These are phyloP conservation scores for Bambusicola thoracicus DNA, from an alignment of 2,113 vertebrate genomes.

Conservation along the genomic window DNA sequence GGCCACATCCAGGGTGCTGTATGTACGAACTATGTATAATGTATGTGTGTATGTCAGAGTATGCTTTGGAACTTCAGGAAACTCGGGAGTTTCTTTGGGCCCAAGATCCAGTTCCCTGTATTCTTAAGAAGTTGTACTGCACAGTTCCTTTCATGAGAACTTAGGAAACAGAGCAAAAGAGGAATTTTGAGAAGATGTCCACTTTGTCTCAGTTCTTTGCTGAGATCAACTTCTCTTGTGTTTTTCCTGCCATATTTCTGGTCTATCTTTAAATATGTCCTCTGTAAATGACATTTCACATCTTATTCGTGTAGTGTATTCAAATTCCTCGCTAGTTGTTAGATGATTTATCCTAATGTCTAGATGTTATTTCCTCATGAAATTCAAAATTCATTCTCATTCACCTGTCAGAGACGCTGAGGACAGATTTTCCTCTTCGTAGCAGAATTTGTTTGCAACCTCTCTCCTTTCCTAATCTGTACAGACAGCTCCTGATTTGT, in stretches of 20 bases:
- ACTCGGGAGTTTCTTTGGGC: not conserved
- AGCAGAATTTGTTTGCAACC: not conserved
- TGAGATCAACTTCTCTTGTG: not conserved
- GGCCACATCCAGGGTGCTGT: not conserved
- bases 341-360: not conserved
- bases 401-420: not conserved
- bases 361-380: not conserved
- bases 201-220: accelerated
- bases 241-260: not conserved
- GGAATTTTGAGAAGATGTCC: not conserved
- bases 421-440: not conserved
- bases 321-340: not conserved
- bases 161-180: not conserved
- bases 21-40: accelerated
- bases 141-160: not conserved
- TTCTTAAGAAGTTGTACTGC: not conserved
- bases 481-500: not conserved
- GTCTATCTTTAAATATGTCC: not conserved
- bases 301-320: not conserved
- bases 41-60: accelerated
- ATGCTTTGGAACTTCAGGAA: not conserved
- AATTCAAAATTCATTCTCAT: not conserved
- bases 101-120: not conserved
- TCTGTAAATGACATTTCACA: not conserved
- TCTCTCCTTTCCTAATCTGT: not conserved